These are phyloP conservation scores for Lepidothrix coronata DNA, from an alignment of 2,113 vertebrate species.

Conservation along the genomic window DNA sequence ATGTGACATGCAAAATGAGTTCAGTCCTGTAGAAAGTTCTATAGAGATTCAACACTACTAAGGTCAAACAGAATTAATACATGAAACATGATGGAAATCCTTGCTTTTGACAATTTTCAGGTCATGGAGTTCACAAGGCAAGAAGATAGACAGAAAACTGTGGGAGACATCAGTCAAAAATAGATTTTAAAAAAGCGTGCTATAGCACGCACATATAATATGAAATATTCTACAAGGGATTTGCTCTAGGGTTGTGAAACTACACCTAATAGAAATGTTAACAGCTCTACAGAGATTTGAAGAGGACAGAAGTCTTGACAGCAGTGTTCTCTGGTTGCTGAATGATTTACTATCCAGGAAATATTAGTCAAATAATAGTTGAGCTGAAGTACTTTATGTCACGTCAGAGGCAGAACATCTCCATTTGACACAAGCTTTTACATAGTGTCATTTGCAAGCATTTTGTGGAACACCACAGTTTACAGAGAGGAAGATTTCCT, in stretches of 20 bases:
- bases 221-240: background rate
- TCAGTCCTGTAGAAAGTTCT: background rate
- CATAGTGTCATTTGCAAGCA: fast-evolving
- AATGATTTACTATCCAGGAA: background rate
- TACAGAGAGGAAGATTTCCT: background rate
- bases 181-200: background rate
- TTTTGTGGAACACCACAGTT: background rate
- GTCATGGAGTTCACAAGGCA: background rate
- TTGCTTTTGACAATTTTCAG: background rate
- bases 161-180: background rate
- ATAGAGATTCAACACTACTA: background rate
- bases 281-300: background rate
- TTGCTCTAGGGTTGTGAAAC: background rate
- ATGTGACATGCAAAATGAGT: background rate
- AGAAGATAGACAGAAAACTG: background rate
- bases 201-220: too few relatives aligned
- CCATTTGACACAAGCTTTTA: background rate
- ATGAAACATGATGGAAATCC: background rate
- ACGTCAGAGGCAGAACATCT: background rate
- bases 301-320: background rate
- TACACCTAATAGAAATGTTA: background rate
- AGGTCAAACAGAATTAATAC: background rate
- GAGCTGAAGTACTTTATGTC: background rate
- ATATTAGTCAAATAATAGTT: background rate
- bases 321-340: background rate